A percentile compares a stretch with the other conserved stretches of the same genome.
These are phyloP conservation scores for Phrynocephalus versicolor DNA, from an alignment of 2,113 vertebrate genomes.

Conservation along the genomic window DNA sequence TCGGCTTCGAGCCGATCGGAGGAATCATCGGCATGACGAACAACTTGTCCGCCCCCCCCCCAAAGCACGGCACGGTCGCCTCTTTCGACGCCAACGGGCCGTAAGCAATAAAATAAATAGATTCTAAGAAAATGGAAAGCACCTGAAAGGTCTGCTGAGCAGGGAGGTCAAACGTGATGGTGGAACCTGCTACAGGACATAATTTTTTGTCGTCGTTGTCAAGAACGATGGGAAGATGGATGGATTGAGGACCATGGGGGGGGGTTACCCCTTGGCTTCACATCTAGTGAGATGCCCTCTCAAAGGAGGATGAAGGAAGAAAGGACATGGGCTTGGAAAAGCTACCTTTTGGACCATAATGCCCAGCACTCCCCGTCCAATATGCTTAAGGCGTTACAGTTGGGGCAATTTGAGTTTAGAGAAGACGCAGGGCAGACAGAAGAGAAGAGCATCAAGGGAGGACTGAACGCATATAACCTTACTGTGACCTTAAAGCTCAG, in stretches of 20 bases:
- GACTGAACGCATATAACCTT: slow-evolving; percentile 66
- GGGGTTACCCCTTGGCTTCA: background rate
- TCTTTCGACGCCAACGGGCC: background rate
- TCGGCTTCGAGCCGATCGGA: background rate
- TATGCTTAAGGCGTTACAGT: no score
- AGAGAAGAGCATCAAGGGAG: background rate
- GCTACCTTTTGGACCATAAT: background rate
- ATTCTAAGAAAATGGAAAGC: background rate
- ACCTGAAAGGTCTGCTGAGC: background rate
- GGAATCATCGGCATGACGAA: background rate
- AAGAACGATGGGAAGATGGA: background rate
- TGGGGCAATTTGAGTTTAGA: no score
- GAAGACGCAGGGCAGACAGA: no score
- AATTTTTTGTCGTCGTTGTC: background rate
- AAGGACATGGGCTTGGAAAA: slow-evolving; percentile 56
- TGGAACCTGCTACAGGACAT: background rate
- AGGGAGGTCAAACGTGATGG: fast-evolving
- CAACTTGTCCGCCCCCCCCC: background rate
- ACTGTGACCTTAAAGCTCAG: slow-evolving; percentile 76
- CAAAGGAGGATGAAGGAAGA: background rate
- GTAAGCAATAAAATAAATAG: background rate
- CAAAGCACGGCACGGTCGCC: background rate
- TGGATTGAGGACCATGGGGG: background rate
- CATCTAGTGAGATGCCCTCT: background rate
- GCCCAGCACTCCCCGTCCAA: no score